Evolutionary conservation across 2,797 vertebrate species (phyloP), one percentile per base, ranked within the genome.

Genomic region (Urosaurus nigricauda): DNA sequence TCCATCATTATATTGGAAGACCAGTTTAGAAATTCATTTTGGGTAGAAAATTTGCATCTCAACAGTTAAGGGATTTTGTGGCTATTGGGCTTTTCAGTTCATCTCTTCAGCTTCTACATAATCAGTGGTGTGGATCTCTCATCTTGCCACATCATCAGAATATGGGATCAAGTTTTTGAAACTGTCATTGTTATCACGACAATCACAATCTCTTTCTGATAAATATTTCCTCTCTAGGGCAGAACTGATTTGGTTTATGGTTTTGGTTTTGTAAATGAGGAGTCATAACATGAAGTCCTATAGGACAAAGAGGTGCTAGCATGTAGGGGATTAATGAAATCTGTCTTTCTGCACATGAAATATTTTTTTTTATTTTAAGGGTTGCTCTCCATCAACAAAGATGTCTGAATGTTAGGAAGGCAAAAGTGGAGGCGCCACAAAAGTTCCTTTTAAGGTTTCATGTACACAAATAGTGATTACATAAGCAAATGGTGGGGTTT

Each of bases 1-100:
- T 1, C n/a, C 11, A 19, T 74, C 86, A 74, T 83, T 35, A 90
- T 87, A 58, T 65, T 11, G 74, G 89, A 75, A 71, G 5, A 35
- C 65, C 35, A 68, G 51, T 56, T 43, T 58, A 80, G 29, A 1
- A 75, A 51, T 77, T 32, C 14, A 89, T 29, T 24, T 82, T 75
- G 3, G 70, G 70, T 70, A 68, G 16, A 53, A 35, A n/a, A 47
- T 35, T 35, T 79, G 35, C 86, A 88, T n/a, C 53, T 91, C 40
- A 13, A 89, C 58, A 11, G 43, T 2, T 4, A 68, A 83, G 7
- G 85, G 87, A 13, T 85, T 0, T n/a, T 58, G 89, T 56, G n/a
- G 84, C 37, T 24, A 83, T 53, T 40, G 43, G n/a, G 56, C 3
- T n/a, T 56, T 35, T 13, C 24, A 68, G 60, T 53, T 56, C 43